phyloP scores from a whole-genome alignment of 2,888 invertebrate genomes.

The Cotesia congregata region DNA sequence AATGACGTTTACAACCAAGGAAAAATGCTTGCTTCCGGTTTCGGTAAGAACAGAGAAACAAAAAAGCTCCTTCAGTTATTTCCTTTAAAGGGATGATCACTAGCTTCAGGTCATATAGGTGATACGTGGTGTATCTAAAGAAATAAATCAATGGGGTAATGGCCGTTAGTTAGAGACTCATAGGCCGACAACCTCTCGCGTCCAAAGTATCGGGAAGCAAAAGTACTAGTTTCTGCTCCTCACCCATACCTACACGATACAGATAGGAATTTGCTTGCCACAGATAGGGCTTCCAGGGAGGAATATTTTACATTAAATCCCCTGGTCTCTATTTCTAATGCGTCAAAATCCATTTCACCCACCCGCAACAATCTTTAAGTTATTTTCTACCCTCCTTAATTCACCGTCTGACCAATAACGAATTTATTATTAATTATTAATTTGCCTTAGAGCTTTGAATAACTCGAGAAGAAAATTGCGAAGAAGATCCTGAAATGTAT shows the following conservation, averaged over 20 bases:
- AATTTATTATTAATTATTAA: not conserved
- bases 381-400: not conserved
- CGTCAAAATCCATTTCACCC: not conserved
- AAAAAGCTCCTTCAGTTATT: not conserved
- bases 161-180: constrained; percentile 22
- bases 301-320: constrained; percentile 27
- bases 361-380: not conserved
- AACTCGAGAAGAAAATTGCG: not conserved
- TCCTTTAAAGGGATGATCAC: not conserved
- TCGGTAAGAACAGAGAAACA: not conserved
- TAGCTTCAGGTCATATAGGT: constrained; percentile 20
- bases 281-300: constrained; percentile 31
- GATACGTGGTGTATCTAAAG: constrained; percentile 21
- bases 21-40: not conserved
- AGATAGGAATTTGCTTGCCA: constrained; percentile 44
- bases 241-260: constrained; percentile 38
- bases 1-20: not conserved
- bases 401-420: not conserved
- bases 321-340: constrained; percentile 13
- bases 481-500: constrained; percentile 5
- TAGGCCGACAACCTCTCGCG: constrained; percentile 37
- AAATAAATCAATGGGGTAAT: constrained; percentile 37
- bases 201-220: constrained; percentile 22
- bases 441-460: not conserved
- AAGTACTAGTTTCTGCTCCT: not conserved